Percentiles rank a stretch among this genome's conserved stretches.
These are phyloP conservation scores for Calidris pygmaea DNA, from an alignment of 2,113 vertebrate species.

Conservation along the genomic window DNA sequence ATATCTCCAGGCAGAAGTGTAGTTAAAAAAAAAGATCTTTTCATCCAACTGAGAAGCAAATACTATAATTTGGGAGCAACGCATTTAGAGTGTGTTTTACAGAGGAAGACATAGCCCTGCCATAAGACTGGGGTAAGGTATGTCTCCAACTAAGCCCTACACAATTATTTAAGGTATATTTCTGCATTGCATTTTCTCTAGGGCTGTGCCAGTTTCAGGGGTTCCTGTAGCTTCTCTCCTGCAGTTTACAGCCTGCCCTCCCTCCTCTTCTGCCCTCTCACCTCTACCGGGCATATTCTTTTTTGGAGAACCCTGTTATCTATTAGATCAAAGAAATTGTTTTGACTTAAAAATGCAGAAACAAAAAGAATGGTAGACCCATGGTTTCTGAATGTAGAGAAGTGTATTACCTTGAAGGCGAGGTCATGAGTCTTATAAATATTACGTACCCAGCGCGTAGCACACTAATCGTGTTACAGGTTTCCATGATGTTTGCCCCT, in stretches of 20 bases:
- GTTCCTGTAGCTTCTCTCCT: neutral
- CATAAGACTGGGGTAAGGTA: neutral
- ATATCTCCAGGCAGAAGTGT: slow-evolving; percentile 17
- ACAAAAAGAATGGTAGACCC: neutral
- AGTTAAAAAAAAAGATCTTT: neutral
- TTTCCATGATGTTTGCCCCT: neutral
- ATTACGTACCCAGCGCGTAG: fast-evolving
- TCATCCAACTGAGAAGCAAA: slow-evolving; percentile 19
- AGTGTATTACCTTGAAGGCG: neutral
- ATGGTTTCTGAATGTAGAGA: neutral
- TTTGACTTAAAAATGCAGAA: neutral
- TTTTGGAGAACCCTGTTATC: neutral
- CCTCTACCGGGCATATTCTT: neutral
- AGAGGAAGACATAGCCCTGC: neutral
- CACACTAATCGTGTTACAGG: neutral
- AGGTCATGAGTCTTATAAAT: neutral
- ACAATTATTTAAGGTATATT: neutral
- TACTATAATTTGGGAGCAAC: neutral
- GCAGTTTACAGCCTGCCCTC: neutral
- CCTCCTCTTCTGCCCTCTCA: neutral
- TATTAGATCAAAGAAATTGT: neutral
- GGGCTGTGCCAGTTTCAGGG: neutral
- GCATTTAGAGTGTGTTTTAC: neutral
- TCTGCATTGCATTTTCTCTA: neutral
- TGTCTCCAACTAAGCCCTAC: neutral